Conservation (phyloP, 2,888 invertebrate species). For the Sarcophaga rosellei region DNA sequence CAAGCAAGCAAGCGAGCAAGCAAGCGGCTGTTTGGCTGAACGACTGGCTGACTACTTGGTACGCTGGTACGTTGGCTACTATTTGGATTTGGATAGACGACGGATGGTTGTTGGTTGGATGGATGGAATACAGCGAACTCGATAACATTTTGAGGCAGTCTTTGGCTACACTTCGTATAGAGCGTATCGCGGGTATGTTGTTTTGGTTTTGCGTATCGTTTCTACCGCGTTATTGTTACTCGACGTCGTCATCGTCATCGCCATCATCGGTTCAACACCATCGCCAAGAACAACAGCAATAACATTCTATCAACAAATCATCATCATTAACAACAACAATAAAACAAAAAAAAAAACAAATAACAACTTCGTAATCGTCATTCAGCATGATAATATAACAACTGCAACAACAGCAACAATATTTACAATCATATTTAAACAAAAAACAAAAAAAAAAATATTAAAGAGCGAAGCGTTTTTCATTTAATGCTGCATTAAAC, state of each 20-base stretch:
- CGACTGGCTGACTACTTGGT: conserved; percentile 73
- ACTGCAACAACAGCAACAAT: conserved; percentile 51
- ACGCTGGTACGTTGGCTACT: conserved; percentile 50
- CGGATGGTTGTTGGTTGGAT: conserved; percentile 70
- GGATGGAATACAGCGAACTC: conserved; percentile 81
- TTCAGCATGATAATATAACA: conserved; percentile 72
- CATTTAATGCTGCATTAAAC: conserved; percentile 7
- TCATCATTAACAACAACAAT: conserved; percentile 28
- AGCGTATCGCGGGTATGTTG: conserved; percentile 80
- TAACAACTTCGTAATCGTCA: conserved; percentile 50
- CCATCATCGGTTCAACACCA: conserved; percentile 53
- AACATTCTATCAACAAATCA: conserved; percentile 16
- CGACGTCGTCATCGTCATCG: conserved; percentile 30
- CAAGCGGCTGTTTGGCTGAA: conserved; percentile 35
- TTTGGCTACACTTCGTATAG: conserved; percentile 82
- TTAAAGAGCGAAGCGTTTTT: conserved; percentile 23
- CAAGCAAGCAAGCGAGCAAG: background rate
- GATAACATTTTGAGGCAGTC: conserved; percentile 82
- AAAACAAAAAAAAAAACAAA: background rate
- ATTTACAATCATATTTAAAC: conserved; percentile 44
- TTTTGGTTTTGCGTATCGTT: conserved; percentile 75
- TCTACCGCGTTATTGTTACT: conserved; percentile 65
- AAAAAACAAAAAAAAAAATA: conserved; percentile 29
- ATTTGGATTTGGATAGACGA: conserved; percentile 75
- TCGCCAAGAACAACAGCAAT: conserved; percentile 33